Base-by-base conservation (phyloP, 2,888 invertebrate genomes). In the Pharmacophagus antenor region DNA sequence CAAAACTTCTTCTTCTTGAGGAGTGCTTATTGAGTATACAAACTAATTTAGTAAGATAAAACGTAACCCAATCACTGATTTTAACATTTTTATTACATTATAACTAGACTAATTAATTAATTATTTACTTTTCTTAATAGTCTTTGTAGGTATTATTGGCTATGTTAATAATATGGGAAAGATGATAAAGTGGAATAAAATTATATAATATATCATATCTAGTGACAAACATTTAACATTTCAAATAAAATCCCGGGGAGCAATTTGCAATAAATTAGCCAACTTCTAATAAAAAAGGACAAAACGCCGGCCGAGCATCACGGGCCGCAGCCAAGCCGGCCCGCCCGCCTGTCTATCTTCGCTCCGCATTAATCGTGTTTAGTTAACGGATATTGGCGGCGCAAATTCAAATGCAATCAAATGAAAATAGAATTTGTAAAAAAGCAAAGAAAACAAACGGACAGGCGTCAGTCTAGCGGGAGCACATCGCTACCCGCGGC, bases 401-500 rank as follows among this genome's bases (percentile, higher is more conserved):
- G 88, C 86, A 91, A 90, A 89, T 89, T 89, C 88, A 89, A 88
- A 90, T 90, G 88, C 90, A 90, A 89, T 90, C 89, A 90, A 89
- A 91, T 88, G 87, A 89, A 90, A 90, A 90, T 89, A 90, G 88
- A 86, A 88, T 88, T 84, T 75, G 84, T 82, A 84, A 88, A 90
- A 88, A 88, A 87, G 82, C 81, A 88, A 88, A 90, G 88, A 83
- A 89, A 88, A 89, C 85, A 88, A 87, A 83, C 82, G 80, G 88
- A 88, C 90, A 90, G 88, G 84, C 90, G 90, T 90, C 90, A 90
- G 87, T 89, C 88, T 86, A 85, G 82, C 84, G 85, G 75, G 74
- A 77, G 74, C 74, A 70, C 71, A 67, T 70, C 71, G 71, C 71
- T 68, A 71, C 70, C 73, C 73, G 69, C 70, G 72, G 75, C 71